A percentile compares a stretch with the other conserved stretches of the same genome.
Evolutionary conservation across 2,888 invertebrate genomes (phyloP).

Genomic region (Drosophila quinaria): DNA sequence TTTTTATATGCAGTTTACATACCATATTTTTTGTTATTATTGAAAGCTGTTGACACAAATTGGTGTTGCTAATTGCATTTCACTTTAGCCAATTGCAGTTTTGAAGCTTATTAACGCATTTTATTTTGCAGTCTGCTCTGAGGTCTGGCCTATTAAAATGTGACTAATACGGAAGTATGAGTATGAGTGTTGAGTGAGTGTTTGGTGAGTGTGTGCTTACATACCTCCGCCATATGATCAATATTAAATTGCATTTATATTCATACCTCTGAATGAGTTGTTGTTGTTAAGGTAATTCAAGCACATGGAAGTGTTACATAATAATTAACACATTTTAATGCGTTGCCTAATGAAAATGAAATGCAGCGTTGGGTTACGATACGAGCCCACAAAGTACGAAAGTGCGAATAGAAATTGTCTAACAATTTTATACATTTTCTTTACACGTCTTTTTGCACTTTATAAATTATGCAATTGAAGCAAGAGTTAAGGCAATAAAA

Average conservation of each 20-base stretch:
- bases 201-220: slow-evolving; percentile 11
- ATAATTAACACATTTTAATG: slow-evolving; percentile 51
- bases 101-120: slow-evolving; percentile 22
- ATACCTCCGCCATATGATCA: slow-evolving; percentile 10
- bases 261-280: too few relatives aligned
- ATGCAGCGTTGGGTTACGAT: slow-evolving; percentile 18
- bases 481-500: slow-evolving; percentile 15
- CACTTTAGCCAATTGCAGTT: slow-evolving; percentile 27
- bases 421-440: slow-evolving; percentile 25
- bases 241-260: slow-evolving; percentile 38
- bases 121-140: slow-evolving; percentile 7
- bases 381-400: slow-evolving; percentile 17
- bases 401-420: slow-evolving; percentile 19
- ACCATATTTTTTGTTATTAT: slow-evolving; percentile 4
- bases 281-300: slow-evolving; percentile 29
- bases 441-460: slow-evolving; percentile 21
- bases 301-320: slow-evolving; percentile 36
- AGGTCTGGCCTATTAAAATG: slow-evolving; percentile 27
- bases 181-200: slow-evolving; percentile 14
- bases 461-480: slow-evolving; percentile 36
- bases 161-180: slow-evolving; percentile 30
- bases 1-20: background rate
- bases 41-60: slow-evolving; percentile 14
- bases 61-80: slow-evolving; percentile 18
- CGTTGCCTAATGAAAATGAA: slow-evolving; percentile 9